Percentiles rank a stretch among this genome's conserved stretches.
phyloP scores from a whole-genome alignment of 2,113 vertebrate species.

The Scalopus aquaticus region DNA sequence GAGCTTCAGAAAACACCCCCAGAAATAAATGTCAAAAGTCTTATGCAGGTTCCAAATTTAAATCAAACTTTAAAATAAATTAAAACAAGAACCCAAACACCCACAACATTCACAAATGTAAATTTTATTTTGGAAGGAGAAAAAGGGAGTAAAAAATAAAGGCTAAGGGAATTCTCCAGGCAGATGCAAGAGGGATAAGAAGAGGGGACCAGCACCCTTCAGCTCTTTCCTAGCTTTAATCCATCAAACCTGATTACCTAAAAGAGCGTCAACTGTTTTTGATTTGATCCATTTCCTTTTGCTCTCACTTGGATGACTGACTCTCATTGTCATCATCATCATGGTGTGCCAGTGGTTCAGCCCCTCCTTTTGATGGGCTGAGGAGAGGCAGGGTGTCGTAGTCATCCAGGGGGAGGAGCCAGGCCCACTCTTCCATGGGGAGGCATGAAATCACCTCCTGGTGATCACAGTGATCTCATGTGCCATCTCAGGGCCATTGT shows the following conservation, averaged over 20 bases:
- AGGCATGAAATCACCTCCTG: neutral
- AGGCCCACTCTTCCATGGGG: neutral
- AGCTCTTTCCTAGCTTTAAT: neutral
- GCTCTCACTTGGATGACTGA: neutral
- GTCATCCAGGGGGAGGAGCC: neutral
- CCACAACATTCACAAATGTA: conserved; percentile 70
- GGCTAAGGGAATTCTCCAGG: conserved; percentile 13
- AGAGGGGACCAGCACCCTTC: neutral
- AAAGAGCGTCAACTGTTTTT: neutral
- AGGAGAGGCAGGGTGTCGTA: neutral
- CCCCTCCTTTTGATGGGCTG: neutral
- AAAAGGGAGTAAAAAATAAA: conserved; percentile 52
- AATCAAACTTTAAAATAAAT: conserved; percentile 80
- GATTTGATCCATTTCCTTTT: neutral
- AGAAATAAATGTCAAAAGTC: conserved; percentile 77
- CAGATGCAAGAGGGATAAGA: neutral
- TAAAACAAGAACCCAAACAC: conserved; percentile 79
- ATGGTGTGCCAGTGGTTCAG: neutral
- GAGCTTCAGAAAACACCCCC: conserved; percentile 78
- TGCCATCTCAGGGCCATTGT: neutral
- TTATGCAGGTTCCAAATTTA: conserved; percentile 81
- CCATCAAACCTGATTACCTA: neutral
- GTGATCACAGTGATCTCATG: neutral
- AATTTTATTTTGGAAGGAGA: conserved; percentile 69
- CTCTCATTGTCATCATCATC: conserved; percentile 31